Conservation (phyloP, 1,140 invertebrate genomes). For the Pararge aegeria region DNA sequence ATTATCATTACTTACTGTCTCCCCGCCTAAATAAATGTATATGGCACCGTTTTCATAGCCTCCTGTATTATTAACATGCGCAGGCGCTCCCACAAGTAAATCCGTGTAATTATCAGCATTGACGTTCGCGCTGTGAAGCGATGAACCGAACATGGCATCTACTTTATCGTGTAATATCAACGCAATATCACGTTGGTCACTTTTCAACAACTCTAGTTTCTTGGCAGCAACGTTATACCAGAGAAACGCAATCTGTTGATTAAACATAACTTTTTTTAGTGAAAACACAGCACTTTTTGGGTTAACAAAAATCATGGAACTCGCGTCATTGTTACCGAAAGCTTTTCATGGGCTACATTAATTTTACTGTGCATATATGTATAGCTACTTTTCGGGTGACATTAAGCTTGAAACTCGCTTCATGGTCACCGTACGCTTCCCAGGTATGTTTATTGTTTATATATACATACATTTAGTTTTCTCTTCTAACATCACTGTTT, state of each 20-base stretch:
- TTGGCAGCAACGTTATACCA: conserved; percentile 3
- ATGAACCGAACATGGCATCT: conserved; percentile 29
- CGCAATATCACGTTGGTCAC: background rate
- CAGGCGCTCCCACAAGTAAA: conserved; percentile 36
- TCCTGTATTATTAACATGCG: conserved; percentile 10
- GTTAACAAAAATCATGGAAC: too few species aligned
- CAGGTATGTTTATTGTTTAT: too few species aligned
- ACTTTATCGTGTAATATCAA: background rate
- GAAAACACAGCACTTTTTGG: too few species aligned
- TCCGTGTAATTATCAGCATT: conserved; percentile 31
- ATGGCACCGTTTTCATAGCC: conserved; percentile 32
- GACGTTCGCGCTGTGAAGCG: conserved; percentile 24
- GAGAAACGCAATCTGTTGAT: conserved; percentile 3
- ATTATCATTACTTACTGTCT: conserved; percentile 11
- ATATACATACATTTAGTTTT: too few species aligned
- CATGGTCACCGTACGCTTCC: too few species aligned
- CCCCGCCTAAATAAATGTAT: conserved; percentile 31
- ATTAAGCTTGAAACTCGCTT: too few species aligned
- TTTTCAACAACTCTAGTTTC: conserved; percentile 8
- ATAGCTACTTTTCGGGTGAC: too few species aligned
- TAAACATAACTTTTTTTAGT: background rate
- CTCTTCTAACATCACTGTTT: too few species aligned
- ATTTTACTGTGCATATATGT: too few species aligned
- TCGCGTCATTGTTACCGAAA: too few species aligned
- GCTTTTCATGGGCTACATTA: too few species aligned